phyloP scores from a whole-genome alignment of 2,888 invertebrate species.

The Lymantria monacha region DNA sequence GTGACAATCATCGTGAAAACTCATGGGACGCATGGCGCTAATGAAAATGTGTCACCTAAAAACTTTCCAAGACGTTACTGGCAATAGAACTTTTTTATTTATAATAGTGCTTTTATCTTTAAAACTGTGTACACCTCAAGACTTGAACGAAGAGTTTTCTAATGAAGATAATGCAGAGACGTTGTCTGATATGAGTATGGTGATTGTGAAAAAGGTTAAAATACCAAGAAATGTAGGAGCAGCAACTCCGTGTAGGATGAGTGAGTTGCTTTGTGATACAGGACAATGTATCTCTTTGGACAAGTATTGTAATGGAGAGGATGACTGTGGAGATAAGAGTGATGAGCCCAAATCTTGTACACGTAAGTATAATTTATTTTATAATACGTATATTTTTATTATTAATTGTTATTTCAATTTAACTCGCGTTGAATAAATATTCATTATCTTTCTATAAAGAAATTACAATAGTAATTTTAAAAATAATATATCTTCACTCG shows the following conservation, averaged over 20 bases:
- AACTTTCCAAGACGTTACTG: constrained; percentile 57
- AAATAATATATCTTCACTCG: no score
- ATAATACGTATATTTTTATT: not conserved
- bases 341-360: constrained; percentile 89
- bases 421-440: no score
- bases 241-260: constrained; percentile 76
- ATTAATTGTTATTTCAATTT: no score
- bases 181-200: constrained; percentile 50
- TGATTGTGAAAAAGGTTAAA: constrained; percentile 56
- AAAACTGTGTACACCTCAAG: constrained; percentile 73
- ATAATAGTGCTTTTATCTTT: constrained; percentile 69
- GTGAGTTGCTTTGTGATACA: constrained; percentile 84
- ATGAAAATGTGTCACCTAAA: constrained; percentile 66
- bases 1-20: constrained; percentile 49
- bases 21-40: constrained; percentile 15
- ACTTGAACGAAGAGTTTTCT: constrained; percentile 68
- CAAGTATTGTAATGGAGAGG: constrained; percentile 89
- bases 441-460: no score
- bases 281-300: constrained; percentile 87
- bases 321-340: constrained; percentile 89
- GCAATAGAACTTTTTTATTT: constrained; percentile 68
- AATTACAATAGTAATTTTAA: no score
- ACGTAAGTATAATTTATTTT: constrained; percentile 82
- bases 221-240: constrained; percentile 48
- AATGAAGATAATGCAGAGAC: constrained; percentile 66